phyloP scores from a whole-genome alignment of 2,113 vertebrate species.

The Serinus canaria region DNA sequence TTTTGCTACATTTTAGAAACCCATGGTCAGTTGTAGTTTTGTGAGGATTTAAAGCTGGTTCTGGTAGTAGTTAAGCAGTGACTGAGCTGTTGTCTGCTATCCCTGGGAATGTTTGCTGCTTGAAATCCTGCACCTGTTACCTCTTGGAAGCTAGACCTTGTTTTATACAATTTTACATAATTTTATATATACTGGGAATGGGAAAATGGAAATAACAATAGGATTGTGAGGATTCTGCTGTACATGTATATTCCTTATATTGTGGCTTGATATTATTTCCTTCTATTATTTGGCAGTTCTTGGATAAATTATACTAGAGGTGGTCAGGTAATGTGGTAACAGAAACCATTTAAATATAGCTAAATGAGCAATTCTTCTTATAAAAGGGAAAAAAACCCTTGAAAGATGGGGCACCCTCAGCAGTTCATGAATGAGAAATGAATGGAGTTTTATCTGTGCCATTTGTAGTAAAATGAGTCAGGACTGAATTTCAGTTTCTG shows the following conservation, averaged over 20 bases:
- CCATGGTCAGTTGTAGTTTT: neutral
- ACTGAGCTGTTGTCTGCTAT: neutral
- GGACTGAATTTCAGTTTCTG: neutral
- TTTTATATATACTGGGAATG: neutral
- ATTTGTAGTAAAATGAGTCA: neutral
- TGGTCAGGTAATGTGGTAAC: neutral
- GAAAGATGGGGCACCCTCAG: neutral
- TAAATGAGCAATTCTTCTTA: neutral
- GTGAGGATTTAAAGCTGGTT: neutral
- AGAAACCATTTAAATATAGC: neutral
- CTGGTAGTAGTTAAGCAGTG: neutral
- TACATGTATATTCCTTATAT: neutral
- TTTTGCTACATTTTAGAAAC: neutral
- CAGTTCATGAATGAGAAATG: neutral
- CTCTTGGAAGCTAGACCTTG: neutral
- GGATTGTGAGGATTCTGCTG: neutral
- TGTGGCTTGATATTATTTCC: neutral
- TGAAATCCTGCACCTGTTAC: neutral
- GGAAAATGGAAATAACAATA: neutral
- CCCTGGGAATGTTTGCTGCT: neutral
- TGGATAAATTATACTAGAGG: neutral
- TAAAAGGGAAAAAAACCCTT: accelerated
- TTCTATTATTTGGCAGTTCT: neutral
- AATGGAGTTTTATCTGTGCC: neutral
- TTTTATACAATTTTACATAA: neutral